A percentile compares a stretch with the other conserved stretches of the same genome.
Conservation (phyloP, 2,888 invertebrate species). For the Charanyca ferruginea region DNA sequence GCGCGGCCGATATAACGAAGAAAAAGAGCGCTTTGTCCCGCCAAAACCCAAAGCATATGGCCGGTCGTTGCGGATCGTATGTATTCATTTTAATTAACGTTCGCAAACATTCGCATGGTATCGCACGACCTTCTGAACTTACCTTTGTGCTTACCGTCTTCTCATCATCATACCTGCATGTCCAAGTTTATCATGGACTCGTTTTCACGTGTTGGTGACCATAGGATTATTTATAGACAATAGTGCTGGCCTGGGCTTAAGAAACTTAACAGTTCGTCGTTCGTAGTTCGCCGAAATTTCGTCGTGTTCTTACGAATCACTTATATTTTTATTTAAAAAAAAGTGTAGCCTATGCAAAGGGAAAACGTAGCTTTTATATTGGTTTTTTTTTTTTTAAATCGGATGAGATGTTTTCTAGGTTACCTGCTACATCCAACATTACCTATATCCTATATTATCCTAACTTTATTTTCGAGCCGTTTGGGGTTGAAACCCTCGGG, state of each 20-base stretch:
- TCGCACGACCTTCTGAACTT: slow-evolving; percentile 51
- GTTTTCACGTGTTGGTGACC: background rate
- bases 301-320: too few relatives aligned
- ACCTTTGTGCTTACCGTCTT: slow-evolving; percentile 20
- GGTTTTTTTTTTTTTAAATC: too few relatives aligned
- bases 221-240: background rate
- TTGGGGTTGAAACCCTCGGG: too few relatives aligned
- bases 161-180: slow-evolving; percentile 9
- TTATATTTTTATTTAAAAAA: too few relatives aligned
- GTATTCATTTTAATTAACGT: slow-evolving; percentile 40
- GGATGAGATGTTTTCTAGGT: too few relatives aligned
- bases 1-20: slow-evolving; percentile 22
- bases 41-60: slow-evolving; percentile 44
- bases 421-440: too few relatives aligned
- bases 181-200: background rate
- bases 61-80: slow-evolving; percentile 47
- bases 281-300: too few relatives aligned
- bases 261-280: too few relatives aligned
- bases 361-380: too few relatives aligned
- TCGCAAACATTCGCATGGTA: slow-evolving; percentile 43
- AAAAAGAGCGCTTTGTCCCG: slow-evolving; percentile 35
- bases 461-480: too few relatives aligned
- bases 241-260: background rate
- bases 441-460: too few relatives aligned
- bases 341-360: background rate